Evolutionary conservation across 2,888 invertebrate species (phyloP).

Genomic region (Noctua fimbriata): DNA sequence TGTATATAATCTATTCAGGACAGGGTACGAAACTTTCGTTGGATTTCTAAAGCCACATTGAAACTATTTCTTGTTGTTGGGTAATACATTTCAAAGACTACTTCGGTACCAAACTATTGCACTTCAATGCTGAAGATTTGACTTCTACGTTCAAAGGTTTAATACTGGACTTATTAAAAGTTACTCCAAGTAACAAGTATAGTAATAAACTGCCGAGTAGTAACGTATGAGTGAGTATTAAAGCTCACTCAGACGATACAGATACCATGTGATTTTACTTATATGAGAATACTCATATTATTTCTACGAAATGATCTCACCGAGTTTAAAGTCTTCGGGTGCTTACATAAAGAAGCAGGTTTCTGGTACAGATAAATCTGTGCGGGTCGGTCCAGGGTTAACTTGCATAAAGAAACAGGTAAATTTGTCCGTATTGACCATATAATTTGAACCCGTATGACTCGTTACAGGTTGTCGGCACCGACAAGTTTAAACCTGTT

Average conservation of each 20-base stretch:
- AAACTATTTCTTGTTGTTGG: slow-evolving; percentile 3
- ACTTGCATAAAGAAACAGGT: too few relatives aligned
- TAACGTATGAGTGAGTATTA: too few relatives aligned
- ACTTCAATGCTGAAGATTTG: background rate
- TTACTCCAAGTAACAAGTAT: background rate
- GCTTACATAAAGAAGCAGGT: too few relatives aligned
- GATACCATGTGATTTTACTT: background rate
- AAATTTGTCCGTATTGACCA: too few relatives aligned
- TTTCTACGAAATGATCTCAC: background rate
- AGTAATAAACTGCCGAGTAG: slow-evolving; percentile 3
- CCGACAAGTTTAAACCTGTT: too few relatives aligned
- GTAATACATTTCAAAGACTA: background rate
- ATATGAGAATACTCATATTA: background rate
- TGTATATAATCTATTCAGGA: slow-evolving; percentile 74
- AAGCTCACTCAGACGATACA: background rate
- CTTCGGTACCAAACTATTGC: background rate
- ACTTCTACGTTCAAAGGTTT: slow-evolving; percentile 7
- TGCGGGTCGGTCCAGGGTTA: too few relatives aligned
- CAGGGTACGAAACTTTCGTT: slow-evolving; percentile 29
- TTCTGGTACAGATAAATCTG: too few relatives aligned
- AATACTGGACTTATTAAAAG: background rate
- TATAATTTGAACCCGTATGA: too few relatives aligned
- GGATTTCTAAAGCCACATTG: slow-evolving; percentile 24
- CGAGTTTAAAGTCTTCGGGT: background rate
- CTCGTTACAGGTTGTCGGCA: too few relatives aligned